A percentile compares a stretch with the other conserved stretches of the same genome.
phyloP scores from a whole-genome alignment of 2,113 vertebrate species.

The Mus spicilegus region DNA sequence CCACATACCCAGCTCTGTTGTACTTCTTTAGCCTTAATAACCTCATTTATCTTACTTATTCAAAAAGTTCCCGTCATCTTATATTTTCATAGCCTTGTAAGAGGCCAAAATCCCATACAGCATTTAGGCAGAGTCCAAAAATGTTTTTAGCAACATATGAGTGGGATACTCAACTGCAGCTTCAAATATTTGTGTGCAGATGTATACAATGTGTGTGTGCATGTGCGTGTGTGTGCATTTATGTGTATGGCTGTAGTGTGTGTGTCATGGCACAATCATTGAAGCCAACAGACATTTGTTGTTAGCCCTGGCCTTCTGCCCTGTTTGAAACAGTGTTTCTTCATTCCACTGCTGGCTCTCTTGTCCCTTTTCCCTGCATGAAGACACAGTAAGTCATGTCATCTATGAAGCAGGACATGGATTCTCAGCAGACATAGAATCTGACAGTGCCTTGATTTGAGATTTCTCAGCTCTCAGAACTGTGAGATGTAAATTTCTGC shows the following conservation, averaged over 20 bases:
- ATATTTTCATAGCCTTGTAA: constrained; percentile 38
- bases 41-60: constrained; percentile 41
- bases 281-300: not conserved
- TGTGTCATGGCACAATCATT: not conserved
- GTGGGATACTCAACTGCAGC: not conserved
- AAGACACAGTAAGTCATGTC: not conserved
- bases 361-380: not conserved
- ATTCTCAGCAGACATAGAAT: not conserved
- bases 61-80: not conserved
- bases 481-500: not conserved
- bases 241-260: not conserved
- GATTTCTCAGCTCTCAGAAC: not conserved
- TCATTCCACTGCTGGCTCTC: no score
- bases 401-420: not conserved
- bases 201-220: no score
- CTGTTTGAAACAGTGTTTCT: not conserved
- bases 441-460: not conserved
- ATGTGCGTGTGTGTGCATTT: no score
- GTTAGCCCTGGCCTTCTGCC: not conserved
- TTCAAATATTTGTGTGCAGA: not conserved
- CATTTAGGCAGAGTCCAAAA: not conserved
- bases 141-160: not conserved
- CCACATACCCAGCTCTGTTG: not conserved
- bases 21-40: constrained; percentile 54
- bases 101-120: not conserved